phyloP scores from a whole-genome alignment of 1,140 invertebrate genomes.

The Rhyacophila brunnea region DNA sequence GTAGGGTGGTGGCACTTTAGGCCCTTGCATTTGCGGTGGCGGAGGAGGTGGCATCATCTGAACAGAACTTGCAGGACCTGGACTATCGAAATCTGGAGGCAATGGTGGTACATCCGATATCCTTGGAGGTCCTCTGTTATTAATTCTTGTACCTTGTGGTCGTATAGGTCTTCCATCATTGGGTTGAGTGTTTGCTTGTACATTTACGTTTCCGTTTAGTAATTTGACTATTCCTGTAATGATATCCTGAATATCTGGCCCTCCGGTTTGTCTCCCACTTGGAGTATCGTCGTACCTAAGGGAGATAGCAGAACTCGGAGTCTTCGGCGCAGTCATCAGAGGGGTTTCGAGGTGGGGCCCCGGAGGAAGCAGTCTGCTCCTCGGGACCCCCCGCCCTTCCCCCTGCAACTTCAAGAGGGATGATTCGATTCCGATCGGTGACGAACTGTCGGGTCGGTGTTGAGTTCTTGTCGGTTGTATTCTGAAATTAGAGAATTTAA shows the following conservation, averaged over 20 bases:
- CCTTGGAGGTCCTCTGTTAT: slow-evolving; percentile 83
- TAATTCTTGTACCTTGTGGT: slow-evolving; percentile 70
- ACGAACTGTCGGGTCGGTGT: slow-evolving; percentile 1
- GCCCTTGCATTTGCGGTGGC: slow-evolving; percentile 51
- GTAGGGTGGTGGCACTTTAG: slow-evolving; percentile 62
- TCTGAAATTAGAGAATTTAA: neutral
- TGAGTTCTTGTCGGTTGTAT: slow-evolving; percentile 50
- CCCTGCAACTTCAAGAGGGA: slow-evolving; percentile 44
- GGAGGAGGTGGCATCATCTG: slow-evolving; percentile 41
- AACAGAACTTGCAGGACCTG: slow-evolving; percentile 48
- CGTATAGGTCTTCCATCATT: slow-evolving; percentile 55
- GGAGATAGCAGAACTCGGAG: slow-evolving; percentile 38
- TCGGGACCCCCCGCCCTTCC: slow-evolving; percentile 71
- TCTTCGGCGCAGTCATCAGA: slow-evolving; percentile 37
- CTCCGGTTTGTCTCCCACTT: slow-evolving; percentile 53
- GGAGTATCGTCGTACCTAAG: slow-evolving; percentile 31
- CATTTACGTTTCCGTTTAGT: slow-evolving; percentile 83
- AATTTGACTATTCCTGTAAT: slow-evolving; percentile 88
- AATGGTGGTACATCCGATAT: slow-evolving; percentile 72
- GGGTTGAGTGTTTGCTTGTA: slow-evolving; percentile 66
- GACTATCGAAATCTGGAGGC: slow-evolving; percentile 66
- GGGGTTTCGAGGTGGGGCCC: slow-evolving; percentile 57
- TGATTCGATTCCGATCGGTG: slow-evolving; percentile 5
- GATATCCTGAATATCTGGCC: slow-evolving; percentile 86
- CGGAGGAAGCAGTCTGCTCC: slow-evolving; percentile 59